Evolutionary conservation across 2,888 invertebrate genomes (phyloP).

Genomic region (Diaperis boleti): DNA sequence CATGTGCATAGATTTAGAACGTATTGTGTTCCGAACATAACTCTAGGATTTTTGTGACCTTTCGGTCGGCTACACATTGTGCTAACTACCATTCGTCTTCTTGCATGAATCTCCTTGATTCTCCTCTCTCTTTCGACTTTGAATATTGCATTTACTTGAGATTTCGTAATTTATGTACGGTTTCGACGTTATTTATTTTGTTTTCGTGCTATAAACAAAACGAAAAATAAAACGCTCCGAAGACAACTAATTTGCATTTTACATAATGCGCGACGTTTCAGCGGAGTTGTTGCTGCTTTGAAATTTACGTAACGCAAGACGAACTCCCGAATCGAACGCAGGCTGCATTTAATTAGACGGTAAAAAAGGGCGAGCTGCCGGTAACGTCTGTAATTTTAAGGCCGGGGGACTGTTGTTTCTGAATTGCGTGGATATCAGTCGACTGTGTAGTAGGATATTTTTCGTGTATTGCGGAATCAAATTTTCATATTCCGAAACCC

Average conservation of each 20-base stretch:
- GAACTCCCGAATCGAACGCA: constrained; percentile 4
- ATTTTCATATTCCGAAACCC: too few relatives aligned
- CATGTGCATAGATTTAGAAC: constrained; percentile 53
- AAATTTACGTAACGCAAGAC: constrained; percentile 23
- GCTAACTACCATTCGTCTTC: constrained; percentile 59
- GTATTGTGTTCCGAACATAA: constrained; percentile 62
- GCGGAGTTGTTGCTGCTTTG: constrained; percentile 17
- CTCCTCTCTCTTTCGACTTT: constrained; percentile 62
- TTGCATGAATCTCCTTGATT: constrained; percentile 62
- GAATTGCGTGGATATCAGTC: too few relatives aligned
- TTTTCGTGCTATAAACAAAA: constrained; percentile 53
- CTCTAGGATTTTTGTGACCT: constrained; percentile 61
- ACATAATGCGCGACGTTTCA: constrained; percentile 35
- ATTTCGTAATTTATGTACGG: constrained; percentile 59
- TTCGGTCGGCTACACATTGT: constrained; percentile 57
- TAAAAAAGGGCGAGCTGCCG: too few relatives aligned
- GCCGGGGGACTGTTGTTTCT: too few relatives aligned
- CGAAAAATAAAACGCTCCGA: constrained; percentile 35
- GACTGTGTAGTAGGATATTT: too few relatives aligned
- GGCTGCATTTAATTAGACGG: too few relatives aligned
- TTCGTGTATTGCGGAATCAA: too few relatives aligned
- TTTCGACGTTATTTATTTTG: constrained; percentile 56
- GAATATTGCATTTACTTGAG: constrained; percentile 57
- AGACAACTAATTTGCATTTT: constrained; percentile 39
- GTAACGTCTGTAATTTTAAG: too few relatives aligned